Conservation (phyloP, 2,888 invertebrate genomes). For the Xiphydria camelus region DNA sequence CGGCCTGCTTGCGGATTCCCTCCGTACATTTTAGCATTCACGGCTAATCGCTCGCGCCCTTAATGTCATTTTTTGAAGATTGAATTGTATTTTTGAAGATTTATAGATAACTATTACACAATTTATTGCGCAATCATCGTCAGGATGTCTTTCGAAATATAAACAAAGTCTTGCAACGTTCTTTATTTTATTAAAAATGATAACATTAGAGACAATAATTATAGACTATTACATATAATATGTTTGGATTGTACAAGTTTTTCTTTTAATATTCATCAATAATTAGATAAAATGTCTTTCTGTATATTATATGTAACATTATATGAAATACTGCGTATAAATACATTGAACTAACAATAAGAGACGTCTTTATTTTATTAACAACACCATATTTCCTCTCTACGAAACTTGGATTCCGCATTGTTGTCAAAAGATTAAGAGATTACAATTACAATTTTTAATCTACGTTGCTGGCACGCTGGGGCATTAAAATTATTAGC, state of each 20-base stretch:
- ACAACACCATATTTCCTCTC: constrained; percentile 11
- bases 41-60: no score
- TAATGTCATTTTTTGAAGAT: no score
- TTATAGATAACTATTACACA: no score
- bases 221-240: constrained; percentile 17
- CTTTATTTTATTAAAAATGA: constrained; percentile 35
- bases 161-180: constrained; percentile 29
- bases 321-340: no score
- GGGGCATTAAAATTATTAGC: no score
- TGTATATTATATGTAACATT: constrained; percentile 41
- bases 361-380: constrained; percentile 22
- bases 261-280: constrained; percentile 24
- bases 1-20: no score
- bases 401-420: constrained; percentile 10
- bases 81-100: no score
- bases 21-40: no score
- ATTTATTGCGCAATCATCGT: no score
- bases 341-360: constrained; percentile 39
- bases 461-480: constrained; percentile 15
- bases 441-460: constrained; percentile 13
- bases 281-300: constrained; percentile 37
- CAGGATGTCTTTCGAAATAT: no score
- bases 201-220: constrained; percentile 30
- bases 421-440: constrained; percentile 14
- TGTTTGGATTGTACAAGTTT: constrained; percentile 15